Percentiles rank a stretch among this genome's conserved stretches.
Evolutionary conservation across 1,140 invertebrate species (phyloP).

Genomic region (Anadara kagoshimensis): DNA sequence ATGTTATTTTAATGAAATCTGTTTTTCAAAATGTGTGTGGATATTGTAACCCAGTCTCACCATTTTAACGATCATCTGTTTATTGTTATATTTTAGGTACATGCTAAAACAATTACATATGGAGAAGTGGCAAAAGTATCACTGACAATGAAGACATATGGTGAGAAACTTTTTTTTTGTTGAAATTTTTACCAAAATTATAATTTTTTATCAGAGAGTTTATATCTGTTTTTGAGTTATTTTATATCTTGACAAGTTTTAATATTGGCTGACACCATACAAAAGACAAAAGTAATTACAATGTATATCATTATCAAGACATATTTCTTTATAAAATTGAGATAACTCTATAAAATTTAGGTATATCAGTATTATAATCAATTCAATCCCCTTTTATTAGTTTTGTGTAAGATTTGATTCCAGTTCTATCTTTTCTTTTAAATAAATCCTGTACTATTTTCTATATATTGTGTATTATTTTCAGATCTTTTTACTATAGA

Average conservation of each 20-base stretch:
- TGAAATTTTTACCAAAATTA: neutral
- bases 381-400: neutral
- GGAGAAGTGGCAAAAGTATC: slow-evolving; percentile 6
- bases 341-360: neutral
- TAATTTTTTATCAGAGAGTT: no score
- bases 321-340: no score
- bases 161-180: slow-evolving; percentile 38
- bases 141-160: slow-evolving; percentile 42
- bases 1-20: no score
- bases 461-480: no score
- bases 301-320: neutral
- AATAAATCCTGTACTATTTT: no score
- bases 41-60: no score
- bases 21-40: no score
- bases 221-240: no score
- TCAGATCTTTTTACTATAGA: no score
- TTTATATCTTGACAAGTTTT: no score
- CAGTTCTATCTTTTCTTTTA: neutral
- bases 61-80: no score
- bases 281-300: no score
- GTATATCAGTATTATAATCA: neutral
- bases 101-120: slow-evolving; percentile 46
- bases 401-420: neutral
- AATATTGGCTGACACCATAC: neutral
- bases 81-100: slow-evolving; percentile 34